Percentiles rank a stretch among this genome's conserved stretches.
These are phyloP conservation scores for Prochilodus magdalenae DNA, from an alignment of 2,113 vertebrate genomes.

Conservation along the genomic window DNA sequence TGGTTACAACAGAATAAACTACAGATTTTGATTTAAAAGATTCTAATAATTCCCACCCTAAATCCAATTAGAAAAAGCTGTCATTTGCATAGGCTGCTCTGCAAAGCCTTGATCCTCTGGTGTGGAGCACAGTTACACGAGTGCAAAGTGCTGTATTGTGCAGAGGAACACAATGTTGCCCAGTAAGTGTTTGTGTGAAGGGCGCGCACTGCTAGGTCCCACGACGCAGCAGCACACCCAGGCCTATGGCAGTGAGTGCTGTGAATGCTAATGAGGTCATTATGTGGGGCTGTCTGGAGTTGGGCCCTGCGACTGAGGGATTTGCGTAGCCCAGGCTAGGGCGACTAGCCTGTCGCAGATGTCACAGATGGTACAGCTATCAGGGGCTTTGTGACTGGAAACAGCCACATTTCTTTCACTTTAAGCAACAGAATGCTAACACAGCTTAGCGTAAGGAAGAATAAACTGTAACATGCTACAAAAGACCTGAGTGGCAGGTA, in stretches of 20 bases:
- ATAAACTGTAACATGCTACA: constrained; percentile 43
- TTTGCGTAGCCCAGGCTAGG: constrained; percentile 71
- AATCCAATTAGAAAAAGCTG: neutral
- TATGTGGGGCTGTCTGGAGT: constrained; percentile 72
- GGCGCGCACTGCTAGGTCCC: constrained; percentile 77
- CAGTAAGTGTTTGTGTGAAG: constrained; percentile 80
- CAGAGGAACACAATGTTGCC: constrained; percentile 75
- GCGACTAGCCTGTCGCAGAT: constrained; percentile 74
- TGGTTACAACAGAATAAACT: neutral
- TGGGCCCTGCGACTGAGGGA: constrained; percentile 67
- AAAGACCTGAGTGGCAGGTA: constrained; percentile 39
- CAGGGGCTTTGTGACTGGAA: constrained; percentile 48
- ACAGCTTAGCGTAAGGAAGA: constrained; percentile 52
- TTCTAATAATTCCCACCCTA: no score
- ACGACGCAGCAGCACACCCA: constrained; percentile 75
- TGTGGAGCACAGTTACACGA: constrained; percentile 72
- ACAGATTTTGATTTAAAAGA: no score
- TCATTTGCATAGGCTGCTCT: neutral
- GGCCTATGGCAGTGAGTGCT: constrained; percentile 76
- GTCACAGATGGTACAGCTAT: constrained; percentile 76
- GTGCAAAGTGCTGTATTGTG: constrained; percentile 75
- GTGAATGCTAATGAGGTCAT: constrained; percentile 84
- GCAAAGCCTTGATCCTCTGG: constrained; percentile 58
- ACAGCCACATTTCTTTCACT: constrained; percentile 65
- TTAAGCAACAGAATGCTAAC: constrained; percentile 38